phyloP scores from a whole-genome alignment of 1,140 invertebrate species.

The Cyclargus thomasi region DNA sequence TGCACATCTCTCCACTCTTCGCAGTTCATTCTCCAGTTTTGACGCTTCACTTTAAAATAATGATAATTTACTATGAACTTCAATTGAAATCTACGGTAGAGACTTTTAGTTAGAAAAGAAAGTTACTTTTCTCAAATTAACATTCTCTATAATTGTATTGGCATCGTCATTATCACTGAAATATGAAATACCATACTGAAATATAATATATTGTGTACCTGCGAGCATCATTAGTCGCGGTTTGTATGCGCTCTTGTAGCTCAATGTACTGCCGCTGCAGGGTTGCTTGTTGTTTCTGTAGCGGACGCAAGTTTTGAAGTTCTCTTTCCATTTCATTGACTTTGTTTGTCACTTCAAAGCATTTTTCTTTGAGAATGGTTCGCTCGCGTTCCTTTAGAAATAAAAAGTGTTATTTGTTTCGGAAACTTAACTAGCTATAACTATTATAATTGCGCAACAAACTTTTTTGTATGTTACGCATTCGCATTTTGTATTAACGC shows the following conservation, averaged over 20 bases:
- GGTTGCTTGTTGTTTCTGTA: slow-evolving; percentile 36
- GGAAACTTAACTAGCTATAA: too few relatives aligned
- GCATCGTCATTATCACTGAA: too few relatives aligned
- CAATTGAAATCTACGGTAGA: too few relatives aligned
- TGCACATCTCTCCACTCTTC: slow-evolving; percentile 52
- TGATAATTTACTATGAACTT: too few relatives aligned
- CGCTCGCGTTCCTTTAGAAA: slow-evolving; percentile 51
- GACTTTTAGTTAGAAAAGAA: too few relatives aligned
- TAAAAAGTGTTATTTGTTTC: too few relatives aligned
- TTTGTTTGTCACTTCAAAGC: slow-evolving; percentile 40
- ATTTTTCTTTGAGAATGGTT: slow-evolving; percentile 48
- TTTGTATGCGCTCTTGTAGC: slow-evolving; percentile 44
- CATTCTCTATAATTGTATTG: too few relatives aligned
- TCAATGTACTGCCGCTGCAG: slow-evolving; percentile 52
- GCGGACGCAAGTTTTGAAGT: slow-evolving; percentile 45
- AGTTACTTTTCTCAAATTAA: too few relatives aligned
- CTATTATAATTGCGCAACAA: too few relatives aligned
- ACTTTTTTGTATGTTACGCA: too few relatives aligned
- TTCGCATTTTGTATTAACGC: too few relatives aligned
- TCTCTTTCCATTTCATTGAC: slow-evolving; percentile 43
- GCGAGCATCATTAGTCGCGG: slow-evolving; percentile 45
- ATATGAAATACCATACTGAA: not conserved
- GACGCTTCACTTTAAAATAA: slow-evolving; percentile 40
- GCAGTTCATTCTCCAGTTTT: slow-evolving; percentile 47
- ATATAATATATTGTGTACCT: slow-evolving; percentile 30